A percentile compares a stretch with the other conserved stretches of the same genome.
phyloP scores from a whole-genome alignment of 2,113 vertebrate species.

The Passer domesticus region DNA sequence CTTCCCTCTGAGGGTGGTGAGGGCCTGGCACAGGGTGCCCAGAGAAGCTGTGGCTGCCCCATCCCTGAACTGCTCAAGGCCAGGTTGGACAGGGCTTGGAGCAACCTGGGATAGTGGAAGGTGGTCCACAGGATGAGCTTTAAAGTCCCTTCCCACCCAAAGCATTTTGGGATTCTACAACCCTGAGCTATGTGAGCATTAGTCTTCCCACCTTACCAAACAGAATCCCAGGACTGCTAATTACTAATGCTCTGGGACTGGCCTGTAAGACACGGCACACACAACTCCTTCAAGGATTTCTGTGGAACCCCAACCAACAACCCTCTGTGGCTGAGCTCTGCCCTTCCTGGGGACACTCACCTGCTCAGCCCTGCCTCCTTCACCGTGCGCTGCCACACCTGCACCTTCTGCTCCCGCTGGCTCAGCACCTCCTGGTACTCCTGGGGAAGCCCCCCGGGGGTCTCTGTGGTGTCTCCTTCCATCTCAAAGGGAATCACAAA shows the following conservation, averaged over 20 bases:
- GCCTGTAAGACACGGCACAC: neutral
- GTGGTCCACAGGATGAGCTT: neutral
- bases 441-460: constrained; percentile 85
- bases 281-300: neutral
- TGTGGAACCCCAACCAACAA: neutral
- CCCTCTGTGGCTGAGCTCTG: neutral
- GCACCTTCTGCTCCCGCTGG: constrained; percentile 82
- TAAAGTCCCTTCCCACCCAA: neutral
- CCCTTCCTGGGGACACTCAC: constrained; percentile 65
- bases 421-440: constrained; percentile 81
- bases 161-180: neutral
- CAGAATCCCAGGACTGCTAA: neutral
- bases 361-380: constrained; percentile 86
- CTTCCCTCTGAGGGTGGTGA: fast-evolving
- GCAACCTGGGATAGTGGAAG: no score
- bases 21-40: neutral
- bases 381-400: constrained; percentile 88
- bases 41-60: neutral
- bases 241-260: neutral
- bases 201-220: neutral
- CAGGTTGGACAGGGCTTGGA: fast-evolving
- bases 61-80: neutral
- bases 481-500: constrained; percentile 91
- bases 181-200: neutral
- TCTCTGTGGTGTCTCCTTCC: constrained; percentile 93